phyloP scores from a whole-genome alignment of 2,113 vertebrate species.

The Ammodramus savannarum region DNA sequence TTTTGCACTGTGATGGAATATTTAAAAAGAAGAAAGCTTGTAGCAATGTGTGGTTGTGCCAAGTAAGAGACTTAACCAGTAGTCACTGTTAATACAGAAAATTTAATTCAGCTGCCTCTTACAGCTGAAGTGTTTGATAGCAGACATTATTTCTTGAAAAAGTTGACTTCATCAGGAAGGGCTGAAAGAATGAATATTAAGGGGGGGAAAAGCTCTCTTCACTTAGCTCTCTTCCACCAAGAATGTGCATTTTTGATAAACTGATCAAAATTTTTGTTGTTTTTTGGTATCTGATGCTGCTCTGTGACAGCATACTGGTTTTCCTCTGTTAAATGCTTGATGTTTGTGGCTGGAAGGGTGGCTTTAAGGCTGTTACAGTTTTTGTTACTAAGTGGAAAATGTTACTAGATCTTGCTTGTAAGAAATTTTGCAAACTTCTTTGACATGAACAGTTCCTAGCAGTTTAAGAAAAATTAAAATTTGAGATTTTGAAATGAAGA shows the following conservation, averaged over 20 bases:
- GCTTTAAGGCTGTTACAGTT: background rate
- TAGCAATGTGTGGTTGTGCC: background rate
- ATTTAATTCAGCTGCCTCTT: background rate
- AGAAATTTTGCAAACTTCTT: background rate
- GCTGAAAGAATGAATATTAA: background rate
- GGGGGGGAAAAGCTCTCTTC: background rate
- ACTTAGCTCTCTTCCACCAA: background rate
- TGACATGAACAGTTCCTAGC: background rate
- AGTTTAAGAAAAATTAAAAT: background rate
- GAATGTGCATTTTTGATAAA: background rate
- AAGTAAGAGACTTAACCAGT: background rate
- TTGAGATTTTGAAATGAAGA: background rate
- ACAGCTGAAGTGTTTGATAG: background rate
- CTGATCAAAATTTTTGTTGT: background rate
- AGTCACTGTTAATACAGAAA: background rate
- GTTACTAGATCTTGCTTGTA: background rate
- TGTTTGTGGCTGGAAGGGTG: background rate
- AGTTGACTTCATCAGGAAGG: background rate
- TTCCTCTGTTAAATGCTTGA: background rate
- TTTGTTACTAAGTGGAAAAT: background rate
- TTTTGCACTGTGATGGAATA: background rate
- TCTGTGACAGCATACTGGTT: background rate
- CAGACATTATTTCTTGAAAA: background rate
- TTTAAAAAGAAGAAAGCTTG: background rate
- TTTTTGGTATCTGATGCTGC: background rate